Percentiles rank a stretch among this genome's conserved stretches.
Conservation (phyloP, 2,113 vertebrate species). For the Gobio gobio region DNA sequence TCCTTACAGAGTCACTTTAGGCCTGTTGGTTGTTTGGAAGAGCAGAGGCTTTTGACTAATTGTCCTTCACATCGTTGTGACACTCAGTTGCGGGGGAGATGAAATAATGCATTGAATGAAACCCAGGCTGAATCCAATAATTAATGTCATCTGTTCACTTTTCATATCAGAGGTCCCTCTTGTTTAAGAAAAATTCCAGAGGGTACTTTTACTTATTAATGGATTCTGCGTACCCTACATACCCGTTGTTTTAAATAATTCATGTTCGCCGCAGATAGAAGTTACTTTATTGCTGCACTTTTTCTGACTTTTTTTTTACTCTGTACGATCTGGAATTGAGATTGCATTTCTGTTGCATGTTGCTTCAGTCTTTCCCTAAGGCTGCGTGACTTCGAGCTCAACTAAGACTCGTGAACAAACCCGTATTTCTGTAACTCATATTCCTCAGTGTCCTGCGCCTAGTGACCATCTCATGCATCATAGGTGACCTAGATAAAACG, state of each 20-base stretch:
- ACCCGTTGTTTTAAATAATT: conserved; percentile 61
- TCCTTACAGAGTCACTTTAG: background rate
- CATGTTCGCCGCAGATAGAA: conserved; percentile 38
- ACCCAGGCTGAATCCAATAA: conserved; percentile 37
- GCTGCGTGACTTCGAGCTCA: background rate
- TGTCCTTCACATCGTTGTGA: conserved; percentile 30
- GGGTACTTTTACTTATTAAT: conserved; percentile 60
- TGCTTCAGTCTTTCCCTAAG: conserved; percentile 23
- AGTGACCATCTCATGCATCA: conserved; percentile 37
- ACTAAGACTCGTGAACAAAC: conserved; percentile 21
- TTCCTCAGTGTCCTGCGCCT: conserved; percentile 31
- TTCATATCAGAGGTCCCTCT: conserved; percentile 44
- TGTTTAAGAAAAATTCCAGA: conserved; percentile 47
- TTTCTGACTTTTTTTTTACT: background rate
- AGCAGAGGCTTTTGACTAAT: conserved; percentile 42
- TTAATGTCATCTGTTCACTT: conserved; percentile 43
- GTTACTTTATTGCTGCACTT: conserved; percentile 33
- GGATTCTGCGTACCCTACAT: conserved; percentile 27
- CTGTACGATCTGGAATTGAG: background rate
- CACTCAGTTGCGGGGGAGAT: conserved; percentile 30
- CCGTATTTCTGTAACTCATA: conserved; percentile 14
- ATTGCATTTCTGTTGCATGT: conserved; percentile 39
- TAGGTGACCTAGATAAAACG: conserved; percentile 45
- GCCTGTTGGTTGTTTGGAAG: conserved; percentile 37
- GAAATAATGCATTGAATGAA: conserved; percentile 42